phyloP scores from a whole-genome alignment of 2,797 vertebrate genomes.

The Clarias fuscus region DNA sequence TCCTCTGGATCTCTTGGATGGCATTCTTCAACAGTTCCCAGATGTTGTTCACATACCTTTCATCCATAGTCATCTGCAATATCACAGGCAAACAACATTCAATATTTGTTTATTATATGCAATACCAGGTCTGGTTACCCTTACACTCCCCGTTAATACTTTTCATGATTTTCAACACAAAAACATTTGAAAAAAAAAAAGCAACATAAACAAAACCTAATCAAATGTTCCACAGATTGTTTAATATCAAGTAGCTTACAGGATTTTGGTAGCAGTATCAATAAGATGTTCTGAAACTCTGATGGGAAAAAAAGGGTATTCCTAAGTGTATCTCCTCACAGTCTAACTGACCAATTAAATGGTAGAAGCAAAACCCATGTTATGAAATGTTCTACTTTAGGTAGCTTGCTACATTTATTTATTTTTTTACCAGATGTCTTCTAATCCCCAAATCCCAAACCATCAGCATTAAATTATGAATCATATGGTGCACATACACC shows the following conservation, averaged over 20 bases:
- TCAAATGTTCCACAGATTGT: background rate
- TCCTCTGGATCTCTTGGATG: slow-evolving; percentile 98
- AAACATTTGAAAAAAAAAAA: background rate
- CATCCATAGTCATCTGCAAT: slow-evolving; percentile 96
- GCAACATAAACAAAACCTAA: background rate
- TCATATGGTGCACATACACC: background rate
- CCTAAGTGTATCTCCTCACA: background rate
- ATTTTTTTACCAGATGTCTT: background rate
- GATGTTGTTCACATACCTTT: slow-evolving; percentile 98
- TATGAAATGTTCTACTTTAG: background rate
- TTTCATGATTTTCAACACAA: background rate
- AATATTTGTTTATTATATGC: background rate
- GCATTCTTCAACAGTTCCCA: slow-evolving; percentile 99
- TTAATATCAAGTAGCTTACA: background rate
- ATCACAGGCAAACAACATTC: background rate
- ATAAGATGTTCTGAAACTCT: background rate
- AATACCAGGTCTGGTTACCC: no score
- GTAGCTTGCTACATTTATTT: background rate
- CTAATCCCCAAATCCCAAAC: background rate
- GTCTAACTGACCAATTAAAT: background rate
- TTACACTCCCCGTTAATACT: no score
- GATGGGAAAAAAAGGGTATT: background rate
- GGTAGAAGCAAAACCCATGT: background rate
- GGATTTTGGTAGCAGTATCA: background rate
- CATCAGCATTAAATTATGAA: background rate